phyloP scores from a whole-genome alignment of 2,888 invertebrate genomes.

The Ferrisia virgata region DNA sequence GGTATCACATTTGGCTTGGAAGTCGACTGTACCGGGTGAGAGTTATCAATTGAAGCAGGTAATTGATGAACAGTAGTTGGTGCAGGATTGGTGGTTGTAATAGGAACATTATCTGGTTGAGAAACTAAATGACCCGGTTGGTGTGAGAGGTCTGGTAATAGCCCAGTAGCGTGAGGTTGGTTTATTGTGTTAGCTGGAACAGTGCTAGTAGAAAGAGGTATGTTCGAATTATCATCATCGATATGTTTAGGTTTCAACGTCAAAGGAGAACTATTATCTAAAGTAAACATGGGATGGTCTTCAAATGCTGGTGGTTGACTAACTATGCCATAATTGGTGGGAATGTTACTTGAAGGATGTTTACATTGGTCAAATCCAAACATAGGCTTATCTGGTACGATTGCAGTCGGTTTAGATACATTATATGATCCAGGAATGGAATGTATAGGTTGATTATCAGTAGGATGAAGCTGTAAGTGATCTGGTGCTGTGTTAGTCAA shows the following conservation, averaged over 20 bases:
- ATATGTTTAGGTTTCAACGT: neutral
- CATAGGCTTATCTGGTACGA: neutral
- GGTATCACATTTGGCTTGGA: neutral
- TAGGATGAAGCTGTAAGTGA: neutral
- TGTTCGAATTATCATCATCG: neutral
- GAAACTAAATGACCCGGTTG: neutral
- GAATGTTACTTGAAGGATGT: neutral
- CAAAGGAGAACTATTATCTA: neutral
- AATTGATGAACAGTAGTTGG: neutral
- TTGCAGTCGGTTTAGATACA: neutral
- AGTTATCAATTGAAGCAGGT: neutral
- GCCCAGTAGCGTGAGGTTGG: neutral
- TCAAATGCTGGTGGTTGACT: neutral
- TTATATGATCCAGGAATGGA: neutral
- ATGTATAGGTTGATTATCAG: neutral
- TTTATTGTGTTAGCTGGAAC: neutral
- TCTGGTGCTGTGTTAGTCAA: neutral
- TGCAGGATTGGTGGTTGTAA: neutral
- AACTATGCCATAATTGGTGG: neutral
- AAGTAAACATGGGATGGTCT: neutral
- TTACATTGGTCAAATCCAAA: neutral
- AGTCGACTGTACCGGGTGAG: neutral
- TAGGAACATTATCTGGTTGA: neutral
- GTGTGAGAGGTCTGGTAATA: neutral
- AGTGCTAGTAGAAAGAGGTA: neutral